phyloP scores from a whole-genome alignment of 64 coral and sea anemone genomes.

The Anthopleura sola region DNA sequence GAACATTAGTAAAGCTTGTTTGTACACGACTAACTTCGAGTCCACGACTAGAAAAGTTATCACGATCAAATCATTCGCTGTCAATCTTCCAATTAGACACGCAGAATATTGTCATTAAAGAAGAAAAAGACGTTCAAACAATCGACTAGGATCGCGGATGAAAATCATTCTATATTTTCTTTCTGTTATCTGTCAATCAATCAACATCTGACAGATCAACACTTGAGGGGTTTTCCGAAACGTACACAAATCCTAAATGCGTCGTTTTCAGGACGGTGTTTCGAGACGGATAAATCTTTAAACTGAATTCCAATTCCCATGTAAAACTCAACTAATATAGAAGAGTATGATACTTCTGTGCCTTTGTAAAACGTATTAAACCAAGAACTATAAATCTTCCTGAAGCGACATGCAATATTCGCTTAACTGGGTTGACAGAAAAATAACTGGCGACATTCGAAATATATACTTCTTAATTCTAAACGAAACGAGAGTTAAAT shows the following conservation, averaged over 20 bases:
- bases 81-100: neutral
- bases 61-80: neutral
- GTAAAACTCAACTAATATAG: neutral
- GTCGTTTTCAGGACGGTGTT: neutral
- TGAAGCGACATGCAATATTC: neutral
- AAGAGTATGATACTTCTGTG: neutral
- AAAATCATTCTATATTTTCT: conserved; percentile 9
- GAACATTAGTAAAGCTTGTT: neutral
- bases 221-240: conserved; percentile 69
- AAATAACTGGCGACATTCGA: neutral
- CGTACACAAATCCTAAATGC: neutral
- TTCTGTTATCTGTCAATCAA: conserved; percentile 47
- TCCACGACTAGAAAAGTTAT: neutral
- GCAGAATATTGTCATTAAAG: conserved; percentile 4
- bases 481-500: neutral
- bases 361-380: conserved; percentile 4
- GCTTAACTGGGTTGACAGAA: neutral
- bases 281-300: neutral
- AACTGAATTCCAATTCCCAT: neutral
- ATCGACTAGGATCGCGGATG: neutral
- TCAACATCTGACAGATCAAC: conserved; percentile 40
- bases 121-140: conserved; percentile 1
- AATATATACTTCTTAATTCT: neutral
- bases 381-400: neutral
- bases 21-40: neutral